Evolutionary conservation across 2,888 invertebrate genomes (phyloP).

Genomic region (Andrena dorsata): DNA sequence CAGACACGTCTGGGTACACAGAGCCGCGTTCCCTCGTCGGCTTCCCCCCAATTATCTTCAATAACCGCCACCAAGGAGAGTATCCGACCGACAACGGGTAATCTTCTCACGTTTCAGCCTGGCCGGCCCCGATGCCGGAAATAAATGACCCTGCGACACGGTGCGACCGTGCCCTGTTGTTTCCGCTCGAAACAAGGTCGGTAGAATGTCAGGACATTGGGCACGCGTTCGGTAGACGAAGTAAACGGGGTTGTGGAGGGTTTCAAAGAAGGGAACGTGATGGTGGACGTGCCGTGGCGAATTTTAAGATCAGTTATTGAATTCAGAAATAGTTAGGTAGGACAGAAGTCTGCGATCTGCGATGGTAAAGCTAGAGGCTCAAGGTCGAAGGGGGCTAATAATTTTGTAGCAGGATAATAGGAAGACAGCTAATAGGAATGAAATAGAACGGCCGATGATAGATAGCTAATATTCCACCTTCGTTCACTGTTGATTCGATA

Average conservation of each 20-base stretch:
- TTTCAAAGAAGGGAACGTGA: too few species aligned
- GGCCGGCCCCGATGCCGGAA: conserved; percentile 58
- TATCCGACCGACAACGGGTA: conserved; percentile 60
- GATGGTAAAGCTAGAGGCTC: too few species aligned
- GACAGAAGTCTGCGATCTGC: too few species aligned
- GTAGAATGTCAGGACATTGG: conserved; percentile 11
- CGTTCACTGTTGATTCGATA: background rate
- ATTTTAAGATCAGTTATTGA: too few species aligned
- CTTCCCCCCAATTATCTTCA: conserved; percentile 70
- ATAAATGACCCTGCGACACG: conserved; percentile 69
- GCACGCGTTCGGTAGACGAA: background rate
- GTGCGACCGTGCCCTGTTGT: conserved; percentile 65
- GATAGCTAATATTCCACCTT: background rate
- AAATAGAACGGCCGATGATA: background rate
- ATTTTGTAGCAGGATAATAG: too few species aligned
- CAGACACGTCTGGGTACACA: conserved; percentile 19
- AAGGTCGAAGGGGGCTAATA: too few species aligned
- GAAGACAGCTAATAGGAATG: too few species aligned
- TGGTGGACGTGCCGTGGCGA: too few species aligned
- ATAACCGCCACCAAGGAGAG: conserved; percentile 51
- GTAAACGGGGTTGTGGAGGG: too few species aligned
- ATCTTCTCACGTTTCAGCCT: conserved; percentile 68
- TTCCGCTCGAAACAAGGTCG: conserved; percentile 50
- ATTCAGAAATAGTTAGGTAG: too few species aligned
- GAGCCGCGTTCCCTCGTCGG: conserved; percentile 40